Conservation (phyloP, 2,113 vertebrate species). For the Platysternon megacephalum region DNA sequence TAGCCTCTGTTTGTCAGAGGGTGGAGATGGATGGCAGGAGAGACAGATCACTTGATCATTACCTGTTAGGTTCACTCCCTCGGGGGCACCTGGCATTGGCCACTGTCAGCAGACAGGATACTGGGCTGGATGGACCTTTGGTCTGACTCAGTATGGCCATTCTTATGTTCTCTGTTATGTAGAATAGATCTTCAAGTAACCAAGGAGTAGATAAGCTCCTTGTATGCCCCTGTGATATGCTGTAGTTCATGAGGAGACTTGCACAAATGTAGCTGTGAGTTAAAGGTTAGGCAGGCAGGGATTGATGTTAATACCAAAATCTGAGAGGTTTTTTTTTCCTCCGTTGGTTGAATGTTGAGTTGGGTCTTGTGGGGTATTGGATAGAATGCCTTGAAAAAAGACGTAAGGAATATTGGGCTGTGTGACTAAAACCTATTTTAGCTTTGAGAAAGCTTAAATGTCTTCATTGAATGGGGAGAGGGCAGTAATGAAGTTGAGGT, state of each 20-base stretch:
- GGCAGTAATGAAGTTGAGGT: background rate
- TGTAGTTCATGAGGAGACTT: background rate
- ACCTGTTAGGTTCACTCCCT: no score
- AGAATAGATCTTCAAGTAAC: background rate
- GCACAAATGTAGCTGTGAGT: background rate
- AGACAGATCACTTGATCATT: no score
- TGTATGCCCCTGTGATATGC: background rate
- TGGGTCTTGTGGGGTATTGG: background rate
- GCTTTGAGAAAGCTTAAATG: background rate
- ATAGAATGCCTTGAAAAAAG: background rate
- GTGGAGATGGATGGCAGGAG: no score
- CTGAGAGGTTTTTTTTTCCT: background rate
- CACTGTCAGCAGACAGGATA: no score
- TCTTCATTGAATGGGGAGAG: background rate
- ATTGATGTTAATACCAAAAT: accelerated
- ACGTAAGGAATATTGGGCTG: background rate
- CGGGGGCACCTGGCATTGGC: no score
- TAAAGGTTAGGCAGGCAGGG: background rate
- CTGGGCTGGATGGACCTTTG: no score
- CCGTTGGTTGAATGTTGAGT: accelerated
- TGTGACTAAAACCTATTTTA: background rate
- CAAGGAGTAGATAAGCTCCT: background rate
- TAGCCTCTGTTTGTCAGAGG: no score
- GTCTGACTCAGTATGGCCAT: no score
- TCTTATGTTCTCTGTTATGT: accelerated